Evolutionary conservation across 2,113 vertebrate genomes (phyloP).

Genomic region (Ahaetulla prasina): DNA sequence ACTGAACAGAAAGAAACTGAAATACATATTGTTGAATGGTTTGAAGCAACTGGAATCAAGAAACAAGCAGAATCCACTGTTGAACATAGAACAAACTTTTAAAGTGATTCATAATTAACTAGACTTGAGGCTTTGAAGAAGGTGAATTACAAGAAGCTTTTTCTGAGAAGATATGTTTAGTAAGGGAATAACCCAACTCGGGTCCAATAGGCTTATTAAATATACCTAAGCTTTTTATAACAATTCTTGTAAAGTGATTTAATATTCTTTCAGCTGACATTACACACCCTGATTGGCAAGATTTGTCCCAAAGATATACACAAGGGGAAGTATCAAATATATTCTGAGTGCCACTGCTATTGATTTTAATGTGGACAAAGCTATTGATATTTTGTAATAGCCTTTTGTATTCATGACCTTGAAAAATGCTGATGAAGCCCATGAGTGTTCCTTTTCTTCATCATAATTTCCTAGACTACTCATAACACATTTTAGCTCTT

Average conservation of each 20-base stretch:
- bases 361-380: neutral
- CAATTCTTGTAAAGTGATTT: neutral
- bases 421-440: neutral
- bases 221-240: neutral
- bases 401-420: neutral
- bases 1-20: neutral
- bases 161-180: neutral
- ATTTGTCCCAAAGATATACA: neutral
- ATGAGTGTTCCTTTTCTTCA: neutral
- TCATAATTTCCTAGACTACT: neutral
- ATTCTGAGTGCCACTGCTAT: neutral
- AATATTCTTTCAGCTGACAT: neutral
- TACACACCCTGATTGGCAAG: neutral
- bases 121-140: neutral
- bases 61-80: neutral
- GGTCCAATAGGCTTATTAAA: neutral
- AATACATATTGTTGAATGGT: neutral
- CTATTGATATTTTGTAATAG: neutral
- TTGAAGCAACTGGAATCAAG: neutral
- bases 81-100: neutral
- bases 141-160: neutral
- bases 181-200: neutral
- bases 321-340: neutral
- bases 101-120: neutral
- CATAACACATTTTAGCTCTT: neutral